These are phyloP conservation scores for Dolichomitus sp. DNA, from an alignment of 2,888 invertebrate genomes.

Conservation along the genomic window DNA sequence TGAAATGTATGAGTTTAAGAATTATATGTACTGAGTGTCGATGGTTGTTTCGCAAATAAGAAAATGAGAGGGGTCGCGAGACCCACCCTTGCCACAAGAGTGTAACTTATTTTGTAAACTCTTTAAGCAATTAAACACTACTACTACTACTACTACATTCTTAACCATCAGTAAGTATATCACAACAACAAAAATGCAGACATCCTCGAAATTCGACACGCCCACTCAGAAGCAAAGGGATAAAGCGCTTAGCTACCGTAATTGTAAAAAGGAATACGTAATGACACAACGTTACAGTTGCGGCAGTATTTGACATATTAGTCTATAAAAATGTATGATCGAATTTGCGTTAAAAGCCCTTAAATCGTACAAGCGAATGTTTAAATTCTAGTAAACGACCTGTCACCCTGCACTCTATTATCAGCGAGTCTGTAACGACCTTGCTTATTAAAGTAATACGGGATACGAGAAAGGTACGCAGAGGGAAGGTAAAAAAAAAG, in stretches of 20 bases:
- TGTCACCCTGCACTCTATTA: constrained; percentile 17
- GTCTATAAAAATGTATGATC: background rate
- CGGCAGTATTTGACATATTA: background rate
- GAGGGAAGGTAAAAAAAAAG: background rate
- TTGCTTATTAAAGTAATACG: constrained; percentile 6
- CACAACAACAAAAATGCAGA: background rate
- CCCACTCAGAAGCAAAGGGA: background rate
- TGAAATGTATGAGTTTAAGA: too few relatives aligned
- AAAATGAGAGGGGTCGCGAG: too few relatives aligned
- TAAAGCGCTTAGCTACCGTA: background rate
- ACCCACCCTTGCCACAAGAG: too few relatives aligned
- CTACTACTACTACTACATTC: too few relatives aligned
- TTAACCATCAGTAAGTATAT: too few relatives aligned
- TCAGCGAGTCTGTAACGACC: background rate
- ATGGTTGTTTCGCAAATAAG: too few relatives aligned
- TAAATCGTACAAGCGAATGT: constrained; percentile 30
- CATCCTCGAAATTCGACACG: background rate
- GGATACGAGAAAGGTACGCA: background rate
- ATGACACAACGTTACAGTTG: background rate
- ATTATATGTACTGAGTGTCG: too few relatives aligned
- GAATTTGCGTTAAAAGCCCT: constrained; percentile 30
- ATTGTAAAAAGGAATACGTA: background rate
- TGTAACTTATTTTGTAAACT: too few relatives aligned
- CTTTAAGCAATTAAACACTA: too few relatives aligned
- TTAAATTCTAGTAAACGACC: constrained; percentile 11